Percentiles rank a stretch among this genome's conserved stretches.
Conservation (phyloP, 2,113 vertebrate genomes). For the Uria aalge region DNA sequence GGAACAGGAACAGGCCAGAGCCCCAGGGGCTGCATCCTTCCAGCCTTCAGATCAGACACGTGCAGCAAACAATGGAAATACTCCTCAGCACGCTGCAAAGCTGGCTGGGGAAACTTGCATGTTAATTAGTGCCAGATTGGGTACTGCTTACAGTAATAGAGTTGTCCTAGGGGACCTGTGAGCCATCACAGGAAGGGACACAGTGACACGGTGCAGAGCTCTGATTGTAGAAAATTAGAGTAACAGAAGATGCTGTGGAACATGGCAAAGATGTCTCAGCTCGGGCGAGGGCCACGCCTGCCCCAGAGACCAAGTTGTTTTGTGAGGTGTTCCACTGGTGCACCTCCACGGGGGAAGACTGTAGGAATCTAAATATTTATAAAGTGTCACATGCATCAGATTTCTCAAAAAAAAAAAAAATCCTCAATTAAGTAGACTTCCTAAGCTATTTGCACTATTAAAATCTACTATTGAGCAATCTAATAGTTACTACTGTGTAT, state of each 20-base stretch:
- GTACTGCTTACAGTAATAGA: background rate
- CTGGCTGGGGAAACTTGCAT: background rate
- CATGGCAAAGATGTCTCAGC: background rate
- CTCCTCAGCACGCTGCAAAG: background rate
- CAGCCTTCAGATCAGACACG: background rate
- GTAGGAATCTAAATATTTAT: background rate
- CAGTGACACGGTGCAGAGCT: background rate
- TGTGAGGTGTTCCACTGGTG: background rate
- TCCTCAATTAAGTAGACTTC: background rate
- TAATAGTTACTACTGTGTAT: background rate
- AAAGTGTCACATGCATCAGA: background rate
- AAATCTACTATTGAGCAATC: background rate
- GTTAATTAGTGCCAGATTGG: background rate
- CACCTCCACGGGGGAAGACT: background rate
- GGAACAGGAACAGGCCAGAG: background rate
- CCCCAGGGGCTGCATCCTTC: background rate
- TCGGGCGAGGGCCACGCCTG: fast-evolving
- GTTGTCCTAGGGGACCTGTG: background rate
- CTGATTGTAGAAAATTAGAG: background rate
- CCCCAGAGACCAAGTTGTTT: background rate
- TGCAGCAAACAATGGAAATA: background rate
- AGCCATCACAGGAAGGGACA: background rate
- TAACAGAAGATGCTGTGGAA: background rate
- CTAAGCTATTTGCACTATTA: background rate
- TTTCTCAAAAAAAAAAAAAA: no score